Conservation (phyloP, 2,888 invertebrate species). For the Hemaris fuciformis region DNA sequence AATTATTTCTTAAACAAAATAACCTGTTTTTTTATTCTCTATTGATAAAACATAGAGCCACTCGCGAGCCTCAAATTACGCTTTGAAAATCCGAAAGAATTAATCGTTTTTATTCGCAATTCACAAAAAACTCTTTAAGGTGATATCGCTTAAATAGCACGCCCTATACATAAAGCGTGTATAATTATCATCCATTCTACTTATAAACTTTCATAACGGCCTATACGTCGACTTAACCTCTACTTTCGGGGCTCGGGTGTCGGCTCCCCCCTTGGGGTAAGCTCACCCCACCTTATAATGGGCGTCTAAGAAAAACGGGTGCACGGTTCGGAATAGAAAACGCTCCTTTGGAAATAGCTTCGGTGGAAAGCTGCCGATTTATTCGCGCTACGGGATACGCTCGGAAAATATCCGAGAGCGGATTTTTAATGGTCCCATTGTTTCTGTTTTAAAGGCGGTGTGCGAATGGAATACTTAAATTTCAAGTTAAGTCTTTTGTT, state of each 20-base stretch:
- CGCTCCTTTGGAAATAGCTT: conserved; percentile 80
- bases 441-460: conserved; percentile 79
- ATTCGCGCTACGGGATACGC: conserved; percentile 77
- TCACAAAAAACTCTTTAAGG: conserved; percentile 60
- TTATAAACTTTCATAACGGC: conserved; percentile 81
- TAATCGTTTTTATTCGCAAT: conserved; percentile 44
- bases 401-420: conserved; percentile 78
- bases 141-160: conserved; percentile 73
- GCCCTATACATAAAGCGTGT: conserved; percentile 71
- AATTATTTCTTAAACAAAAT: no score
- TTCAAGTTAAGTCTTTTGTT: conserved; percentile 39
- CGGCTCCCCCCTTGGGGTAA: conserved; percentile 38
- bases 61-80: conserved; percentile 15
- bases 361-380: conserved; percentile 80
- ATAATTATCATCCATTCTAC: conserved; percentile 81
- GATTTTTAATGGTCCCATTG: conserved; percentile 80
- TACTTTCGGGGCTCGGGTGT: conserved; percentile 61
- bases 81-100: no score
- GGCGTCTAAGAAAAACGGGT: conserved; percentile 80
- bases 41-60: no score
- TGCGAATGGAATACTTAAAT: conserved; percentile 78
- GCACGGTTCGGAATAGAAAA: conserved; percentile 80
- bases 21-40: no score
- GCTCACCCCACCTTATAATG: conserved; percentile 71
- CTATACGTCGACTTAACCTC: conserved; percentile 81